Evolutionary conservation across 2,113 vertebrate genomes (phyloP), one percentile per base, ranked within the genome.

Genomic region (mouse (Mus musculus)): DNA sequence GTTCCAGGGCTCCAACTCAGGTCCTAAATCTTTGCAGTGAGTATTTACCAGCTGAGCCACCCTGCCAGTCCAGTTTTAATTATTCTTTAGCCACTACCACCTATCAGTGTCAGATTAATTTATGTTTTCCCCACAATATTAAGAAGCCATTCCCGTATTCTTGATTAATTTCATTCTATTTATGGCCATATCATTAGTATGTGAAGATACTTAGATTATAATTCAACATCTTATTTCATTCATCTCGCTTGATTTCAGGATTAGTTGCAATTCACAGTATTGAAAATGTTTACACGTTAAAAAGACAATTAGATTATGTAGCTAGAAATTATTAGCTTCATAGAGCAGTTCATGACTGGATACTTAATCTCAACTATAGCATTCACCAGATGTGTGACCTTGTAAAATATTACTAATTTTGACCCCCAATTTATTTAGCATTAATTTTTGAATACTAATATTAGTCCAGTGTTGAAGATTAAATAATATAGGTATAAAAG

Each of bases 371-470:
- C n/a, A 61, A 16, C 24, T 42, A 7, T 28, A 10, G 24, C 5
- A 61, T 39, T 42, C 36, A 42, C 36, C 22, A 61, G 7, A 54
- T 82, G 12, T 61, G 20, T 39, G 22, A 39, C 36, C 56, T 82
- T 39, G 56, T 61, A 24, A n/a, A 42, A 96, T 91, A 90, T 63
- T 65, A 46, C 10, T 89, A 17, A 86, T 76, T 95, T 85, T 89
- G 36, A 76, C 28, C 8, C 7, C 28, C 71, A 82, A 17, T 87
- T 94, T 94, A 61, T 90, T 39, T 7, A 82, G 76, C 49, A 91
- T 96, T 89, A 90, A 92, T 92, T 56, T 88, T n/a, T 95, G 36
- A 19, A 7, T 95, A 28, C 49, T 91, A 93, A 82, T 88, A 95
- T 77, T 73, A 77, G 67, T 52, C 7, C 59, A 54, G 81, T 36